A percentile compares a stretch with the other conserved stretches of the same genome.
phyloP scores from a whole-genome alignment of 2,797 vertebrate species.

The Rhabdophis nuchalis region DNA sequence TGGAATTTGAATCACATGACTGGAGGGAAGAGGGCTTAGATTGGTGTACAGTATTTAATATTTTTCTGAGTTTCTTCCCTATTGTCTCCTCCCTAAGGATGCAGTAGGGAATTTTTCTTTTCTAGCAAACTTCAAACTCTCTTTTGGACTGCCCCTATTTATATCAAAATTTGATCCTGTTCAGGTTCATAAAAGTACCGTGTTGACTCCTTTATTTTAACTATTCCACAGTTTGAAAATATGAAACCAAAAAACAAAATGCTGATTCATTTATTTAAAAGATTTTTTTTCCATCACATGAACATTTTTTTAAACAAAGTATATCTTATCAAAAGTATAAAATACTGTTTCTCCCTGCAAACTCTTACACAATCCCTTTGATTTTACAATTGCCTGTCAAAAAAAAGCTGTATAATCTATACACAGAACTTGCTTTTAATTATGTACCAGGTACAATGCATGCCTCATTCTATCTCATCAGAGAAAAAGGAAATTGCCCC shows the following conservation, averaged over 20 bases:
- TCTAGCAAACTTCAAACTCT: neutral
- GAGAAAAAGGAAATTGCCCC: neutral
- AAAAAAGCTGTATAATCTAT: constrained; percentile 45
- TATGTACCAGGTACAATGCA: constrained; percentile 33
- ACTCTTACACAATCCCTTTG: constrained; percentile 52
- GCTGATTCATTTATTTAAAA: constrained; percentile 60
- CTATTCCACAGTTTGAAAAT: neutral
- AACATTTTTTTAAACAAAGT: constrained; percentile 47
- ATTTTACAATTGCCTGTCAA: constrained; percentile 52
- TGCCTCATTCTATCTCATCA: constrained; percentile 1
- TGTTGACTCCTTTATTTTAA: neutral
- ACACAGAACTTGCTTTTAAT: constrained; percentile 51
- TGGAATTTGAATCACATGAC: neutral
- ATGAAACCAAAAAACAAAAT: constrained; percentile 8
- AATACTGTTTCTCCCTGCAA: constrained; percentile 65
- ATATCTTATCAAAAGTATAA: constrained; percentile 62
- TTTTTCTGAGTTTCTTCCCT: neutral
- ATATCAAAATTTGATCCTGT: neutral
- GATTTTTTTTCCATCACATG: constrained; percentile 42
- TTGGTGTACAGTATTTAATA: neutral
- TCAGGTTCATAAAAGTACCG: neutral
- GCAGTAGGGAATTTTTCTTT: neutral
- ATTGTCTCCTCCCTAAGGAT: neutral
- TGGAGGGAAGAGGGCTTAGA: neutral
- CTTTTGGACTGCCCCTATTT: neutral